Conservation (phyloP, 2,888 invertebrate genomes). For the Mesochorus sp. region DNA sequence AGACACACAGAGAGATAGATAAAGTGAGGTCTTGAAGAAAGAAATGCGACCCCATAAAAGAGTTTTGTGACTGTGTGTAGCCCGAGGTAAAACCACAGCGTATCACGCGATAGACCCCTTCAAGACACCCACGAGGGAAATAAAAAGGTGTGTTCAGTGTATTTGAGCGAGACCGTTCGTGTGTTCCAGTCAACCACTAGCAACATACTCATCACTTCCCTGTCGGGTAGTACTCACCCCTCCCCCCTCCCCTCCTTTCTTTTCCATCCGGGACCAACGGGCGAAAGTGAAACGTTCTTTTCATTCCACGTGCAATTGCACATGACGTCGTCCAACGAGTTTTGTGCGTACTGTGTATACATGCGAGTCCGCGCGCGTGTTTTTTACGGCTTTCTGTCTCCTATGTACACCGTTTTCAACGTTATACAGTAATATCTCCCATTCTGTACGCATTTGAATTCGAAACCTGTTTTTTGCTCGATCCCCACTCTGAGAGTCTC, state of each 20-base stretch:
- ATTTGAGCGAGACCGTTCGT: conserved; percentile 25
- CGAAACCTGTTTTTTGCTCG: conserved; percentile 11
- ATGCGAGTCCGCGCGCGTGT: neutral
- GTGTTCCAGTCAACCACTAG: conserved; percentile 9
- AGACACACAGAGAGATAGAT: neutral
- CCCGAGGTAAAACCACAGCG: conserved; percentile 48
- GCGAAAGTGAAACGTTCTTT: conserved; percentile 68
- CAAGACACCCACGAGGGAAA: conserved; percentile 51
- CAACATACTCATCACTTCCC: conserved; percentile 47
- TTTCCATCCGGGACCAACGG: conserved; percentile 27
- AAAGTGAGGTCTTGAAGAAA: conserved; percentile 32
- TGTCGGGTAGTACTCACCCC: conserved; percentile 14
- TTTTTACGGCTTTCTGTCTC: neutral
- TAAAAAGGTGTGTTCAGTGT: conserved; percentile 41
- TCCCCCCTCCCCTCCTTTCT: neutral
- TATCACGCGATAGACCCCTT: conserved; percentile 30
- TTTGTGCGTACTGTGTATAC: neutral
- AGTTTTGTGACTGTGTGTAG: conserved; percentile 22
- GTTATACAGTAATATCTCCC: too few relatives aligned
- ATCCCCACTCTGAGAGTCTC: too few relatives aligned
- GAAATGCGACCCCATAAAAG: conserved; percentile 55
- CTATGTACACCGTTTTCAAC: neutral
- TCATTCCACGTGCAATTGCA: conserved; percentile 64
- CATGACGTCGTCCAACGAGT: conserved; percentile 13
- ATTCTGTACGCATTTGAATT: neutral